Evolutionary conservation across 2,888 invertebrate genomes (phyloP).

Genomic region (Acholoe squamosa): DNA sequence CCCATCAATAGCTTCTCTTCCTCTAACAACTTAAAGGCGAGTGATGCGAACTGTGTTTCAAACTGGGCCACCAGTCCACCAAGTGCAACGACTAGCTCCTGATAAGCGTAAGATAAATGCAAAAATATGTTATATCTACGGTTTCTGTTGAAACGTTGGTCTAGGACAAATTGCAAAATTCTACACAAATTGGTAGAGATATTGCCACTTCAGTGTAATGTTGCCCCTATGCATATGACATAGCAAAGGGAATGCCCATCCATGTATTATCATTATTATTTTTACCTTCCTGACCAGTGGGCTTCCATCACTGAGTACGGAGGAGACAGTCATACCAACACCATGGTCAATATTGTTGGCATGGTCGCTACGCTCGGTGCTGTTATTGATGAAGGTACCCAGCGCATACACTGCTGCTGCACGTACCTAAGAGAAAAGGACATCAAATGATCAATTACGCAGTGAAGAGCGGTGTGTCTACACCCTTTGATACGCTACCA

Average conservation of each 20-base stretch:
- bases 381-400: constrained; percentile 94
- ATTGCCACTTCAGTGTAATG: too few species aligned
- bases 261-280: not conserved
- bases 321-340: constrained; percentile 93
- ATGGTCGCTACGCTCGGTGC: constrained; percentile 92
- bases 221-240: too few species aligned
- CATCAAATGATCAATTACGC: not conserved
- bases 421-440: constrained; percentile 86
- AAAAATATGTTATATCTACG: too few species aligned
- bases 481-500: too few species aligned
- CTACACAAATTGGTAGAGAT: too few species aligned
- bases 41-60: constrained; percentile 80
- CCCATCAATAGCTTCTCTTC: constrained; percentile 76
- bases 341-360: constrained; percentile 96
- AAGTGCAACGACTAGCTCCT: constrained; percentile 91
- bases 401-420: constrained; percentile 97
- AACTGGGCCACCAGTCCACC: constrained; percentile 90
- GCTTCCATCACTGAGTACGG: constrained; percentile 92
- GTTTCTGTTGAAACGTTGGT: too few species aligned
- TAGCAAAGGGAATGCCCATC: too few species aligned
- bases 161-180: too few species aligned
- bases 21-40: constrained; percentile 78
- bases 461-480: not conserved
- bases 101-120: constrained; percentile 63
- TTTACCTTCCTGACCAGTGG: constrained; percentile 90